A percentile compares a stretch with the other conserved stretches of the same genome.
Conservation (phyloP, 2,113 vertebrate genomes). For the Myotis lucifugus region DNA sequence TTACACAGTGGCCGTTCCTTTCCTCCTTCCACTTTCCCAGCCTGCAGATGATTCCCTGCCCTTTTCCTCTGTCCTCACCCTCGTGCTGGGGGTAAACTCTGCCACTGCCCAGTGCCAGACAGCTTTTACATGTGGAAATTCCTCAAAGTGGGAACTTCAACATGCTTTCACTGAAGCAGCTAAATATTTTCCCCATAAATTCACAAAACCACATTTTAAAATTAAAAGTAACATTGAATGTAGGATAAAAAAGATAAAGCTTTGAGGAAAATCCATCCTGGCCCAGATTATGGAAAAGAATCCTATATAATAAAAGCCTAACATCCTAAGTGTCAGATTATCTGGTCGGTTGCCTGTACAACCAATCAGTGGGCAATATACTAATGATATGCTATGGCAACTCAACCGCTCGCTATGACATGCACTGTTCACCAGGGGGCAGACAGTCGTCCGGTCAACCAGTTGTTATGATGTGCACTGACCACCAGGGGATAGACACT, state of each 20-base stretch:
- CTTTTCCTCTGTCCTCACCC: background rate
- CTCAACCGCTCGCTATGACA: no score
- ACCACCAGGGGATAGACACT: no score
- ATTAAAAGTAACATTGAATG: background rate
- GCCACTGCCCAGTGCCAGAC: no score
- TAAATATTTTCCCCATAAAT: background rate
- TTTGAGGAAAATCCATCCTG: background rate
- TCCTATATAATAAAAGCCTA: no score
- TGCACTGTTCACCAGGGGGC: no score
- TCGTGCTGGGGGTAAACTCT: background rate
- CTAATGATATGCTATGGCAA: no score
- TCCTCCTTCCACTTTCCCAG: rapidly evolving
- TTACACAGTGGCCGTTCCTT: background rate
- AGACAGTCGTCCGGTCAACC: no score
- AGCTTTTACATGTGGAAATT: background rate
- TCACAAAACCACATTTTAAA: background rate
- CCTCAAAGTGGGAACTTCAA: background rate
- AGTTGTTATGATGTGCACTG: no score
- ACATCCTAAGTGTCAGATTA: rapidly evolving
- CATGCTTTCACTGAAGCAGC: background rate
- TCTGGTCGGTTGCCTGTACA: no score
- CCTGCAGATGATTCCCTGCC: background rate
- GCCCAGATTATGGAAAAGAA: background rate
- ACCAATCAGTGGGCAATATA: no score
- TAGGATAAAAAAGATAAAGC: background rate